phyloP scores from a whole-genome alignment of 2,888 invertebrate species.

The Eupithecia exiguata region DNA sequence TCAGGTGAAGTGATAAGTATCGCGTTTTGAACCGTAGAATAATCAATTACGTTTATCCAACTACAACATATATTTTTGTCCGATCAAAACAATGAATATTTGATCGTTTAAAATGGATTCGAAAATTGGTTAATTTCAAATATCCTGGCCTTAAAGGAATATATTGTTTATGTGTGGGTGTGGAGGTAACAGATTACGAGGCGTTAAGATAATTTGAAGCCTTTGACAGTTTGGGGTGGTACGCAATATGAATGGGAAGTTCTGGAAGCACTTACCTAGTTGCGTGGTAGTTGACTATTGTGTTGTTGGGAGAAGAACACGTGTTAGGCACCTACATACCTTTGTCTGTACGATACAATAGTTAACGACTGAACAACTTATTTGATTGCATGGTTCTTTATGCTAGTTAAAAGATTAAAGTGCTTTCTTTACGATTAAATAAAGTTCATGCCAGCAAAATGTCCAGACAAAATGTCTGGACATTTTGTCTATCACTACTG shows the following conservation, averaged over 20 bases:
- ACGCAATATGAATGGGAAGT: slow-evolving; percentile 16
- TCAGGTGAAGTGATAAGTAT: no score
- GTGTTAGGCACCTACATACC: slow-evolving; percentile 7
- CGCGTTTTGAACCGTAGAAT: no score
- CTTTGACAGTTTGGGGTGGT: slow-evolving; percentile 27
- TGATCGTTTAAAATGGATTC: no score
- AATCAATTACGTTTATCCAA: no score
- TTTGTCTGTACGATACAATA: neutral
- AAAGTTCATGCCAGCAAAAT: neutral
- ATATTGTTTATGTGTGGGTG: slow-evolving; percentile 27
- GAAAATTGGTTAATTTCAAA: no score
- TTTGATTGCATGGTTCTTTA: neutral
- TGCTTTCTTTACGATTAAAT: neutral
- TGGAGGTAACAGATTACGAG: slow-evolving; percentile 29
- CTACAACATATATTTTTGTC: no score
- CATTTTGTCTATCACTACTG: neutral
- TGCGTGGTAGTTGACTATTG: slow-evolving; percentile 4
- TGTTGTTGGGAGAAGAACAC: slow-evolving; percentile 5
- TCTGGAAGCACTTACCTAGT: slow-evolving; percentile 6
- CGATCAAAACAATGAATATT: no score
- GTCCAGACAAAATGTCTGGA: no score
- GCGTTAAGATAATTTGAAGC: slow-evolving; percentile 31
- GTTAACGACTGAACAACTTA: neutral
- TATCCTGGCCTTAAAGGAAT: slow-evolving; percentile 32
- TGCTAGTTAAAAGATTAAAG: neutral